phyloP scores from a whole-genome alignment of 2,113 vertebrate species.

The Raja brachyura region DNA sequence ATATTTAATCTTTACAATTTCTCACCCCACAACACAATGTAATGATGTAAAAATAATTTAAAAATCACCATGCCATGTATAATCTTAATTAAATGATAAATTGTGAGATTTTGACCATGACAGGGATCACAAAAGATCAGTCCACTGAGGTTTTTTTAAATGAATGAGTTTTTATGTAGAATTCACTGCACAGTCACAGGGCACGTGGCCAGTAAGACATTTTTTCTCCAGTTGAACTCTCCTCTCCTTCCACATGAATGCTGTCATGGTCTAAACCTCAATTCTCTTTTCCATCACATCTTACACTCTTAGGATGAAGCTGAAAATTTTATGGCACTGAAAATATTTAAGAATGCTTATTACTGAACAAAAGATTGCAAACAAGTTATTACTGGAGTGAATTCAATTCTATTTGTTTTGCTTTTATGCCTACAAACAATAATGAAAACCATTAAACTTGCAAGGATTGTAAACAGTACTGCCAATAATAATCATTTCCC shows the following conservation, averaged over 20 bases:
- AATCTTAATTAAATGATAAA: not conserved
- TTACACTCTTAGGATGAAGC: not conserved
- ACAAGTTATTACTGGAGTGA: not conserved
- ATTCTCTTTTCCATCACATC: not conserved
- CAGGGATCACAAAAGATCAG: not conserved
- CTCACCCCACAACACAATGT: not conserved
- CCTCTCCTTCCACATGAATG: not conserved
- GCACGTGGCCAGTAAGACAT: not conserved
- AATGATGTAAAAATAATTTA: not conserved
- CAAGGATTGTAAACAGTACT: not conserved
- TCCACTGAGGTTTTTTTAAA: not conserved
- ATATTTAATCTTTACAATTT: not conserved
- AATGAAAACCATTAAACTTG: not conserved
- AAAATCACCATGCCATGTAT: not conserved
- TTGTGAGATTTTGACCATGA: not conserved
- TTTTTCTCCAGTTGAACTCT: not conserved
- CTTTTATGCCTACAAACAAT: not conserved
- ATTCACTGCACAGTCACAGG: not conserved
- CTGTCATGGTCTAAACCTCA: not conserved
- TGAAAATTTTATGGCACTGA: not conserved
- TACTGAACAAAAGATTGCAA: not conserved
- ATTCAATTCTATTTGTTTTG: not conserved
- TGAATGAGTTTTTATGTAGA: not conserved
- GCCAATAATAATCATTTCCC: not conserved
- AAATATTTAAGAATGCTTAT: not conserved